Evolutionary conservation across 2,113 vertebrate species (phyloP), one percentile per base, ranked within the genome.

Genomic region (Sapajus apella): DNA sequence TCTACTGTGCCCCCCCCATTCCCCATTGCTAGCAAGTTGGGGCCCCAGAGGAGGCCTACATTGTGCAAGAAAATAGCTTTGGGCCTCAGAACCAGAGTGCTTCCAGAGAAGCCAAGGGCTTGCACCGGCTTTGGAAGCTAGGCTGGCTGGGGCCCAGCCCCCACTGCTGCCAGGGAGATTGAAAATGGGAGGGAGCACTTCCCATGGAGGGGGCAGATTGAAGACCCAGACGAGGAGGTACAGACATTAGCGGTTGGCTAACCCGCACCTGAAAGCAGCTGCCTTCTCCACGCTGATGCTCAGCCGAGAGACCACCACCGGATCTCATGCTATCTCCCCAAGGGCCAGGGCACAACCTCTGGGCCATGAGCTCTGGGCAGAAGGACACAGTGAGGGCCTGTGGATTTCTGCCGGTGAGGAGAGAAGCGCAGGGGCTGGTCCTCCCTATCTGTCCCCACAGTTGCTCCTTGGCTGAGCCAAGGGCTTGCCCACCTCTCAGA

Each of bases 111-210:
- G 81, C 90, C 70, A 52, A 76, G 68, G 91, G 75, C 73, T 90
- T 68, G 55, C 40, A 70, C 55, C 56, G 84, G 75, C 47, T 95
- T 82, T 68, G 87, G 84, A 97, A 98, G 91, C 87, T 90, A 52
- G 30, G 40, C 52, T 81, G 64, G 47, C 82, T 93, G 89, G 97
- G 66, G 40, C 92, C 97, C 96, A 96, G 84, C 90, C 90, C 83
- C 92, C 94, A 96, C 87, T 4, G 76, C 97, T 94, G 58, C 97
- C 94, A 2, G 50, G 70, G 73, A 95, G 76, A 93, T 8, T 92
- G 94, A 88, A 94, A 96, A 92, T 73, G 92, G 85, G 95, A 97
- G 96, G 90, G 66, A 94, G 89, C 86, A 88, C 25, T 93, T 91
- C 66, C 70, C 7, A 0, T 89, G 84, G 92, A 94, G 55, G 21